Evolutionary conservation across 1,140 invertebrate genomes (phyloP).

Genomic region (Luehdorfia chinensis): DNA sequence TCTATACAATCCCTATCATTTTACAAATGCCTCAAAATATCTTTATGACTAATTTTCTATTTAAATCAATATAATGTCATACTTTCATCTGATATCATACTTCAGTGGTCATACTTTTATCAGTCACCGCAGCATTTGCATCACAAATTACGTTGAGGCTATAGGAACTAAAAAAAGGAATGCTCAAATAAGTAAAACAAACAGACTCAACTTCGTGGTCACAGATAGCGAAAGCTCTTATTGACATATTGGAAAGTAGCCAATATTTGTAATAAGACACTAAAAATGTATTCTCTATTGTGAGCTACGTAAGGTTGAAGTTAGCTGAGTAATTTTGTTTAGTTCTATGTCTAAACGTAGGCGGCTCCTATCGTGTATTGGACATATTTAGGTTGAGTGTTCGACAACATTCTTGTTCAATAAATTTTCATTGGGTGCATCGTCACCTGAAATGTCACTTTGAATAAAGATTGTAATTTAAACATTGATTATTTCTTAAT

Average conservation of each 20-base stretch:
- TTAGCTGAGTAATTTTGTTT: constrained; percentile 13
- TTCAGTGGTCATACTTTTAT: too few relatives aligned
- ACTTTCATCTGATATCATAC: too few relatives aligned
- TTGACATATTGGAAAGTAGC: constrained; percentile 69
- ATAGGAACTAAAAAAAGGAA: constrained; percentile 25
- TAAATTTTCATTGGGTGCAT: constrained; percentile 21
- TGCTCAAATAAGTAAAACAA: constrained; percentile 57
- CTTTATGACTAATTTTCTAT: too few relatives aligned
- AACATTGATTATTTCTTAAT: too few relatives aligned
- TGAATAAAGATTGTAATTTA: too few relatives aligned
- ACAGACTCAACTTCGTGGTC: constrained; percentile 51
- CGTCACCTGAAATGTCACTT: constrained; percentile 10
- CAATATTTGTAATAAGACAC: constrained; percentile 18
- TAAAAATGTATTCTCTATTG: constrained; percentile 23
- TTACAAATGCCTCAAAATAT: too few relatives aligned
- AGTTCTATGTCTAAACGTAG: constrained; percentile 17
- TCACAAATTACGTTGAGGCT: too few relatives aligned
- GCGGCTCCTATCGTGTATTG: constrained; percentile 17
- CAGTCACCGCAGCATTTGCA: too few relatives aligned
- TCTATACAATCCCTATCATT: too few relatives aligned
- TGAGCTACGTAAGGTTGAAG: constrained; percentile 10
- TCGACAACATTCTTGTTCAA: constrained; percentile 21
- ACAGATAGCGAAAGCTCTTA: constrained; percentile 70
- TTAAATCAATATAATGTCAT: too few relatives aligned
- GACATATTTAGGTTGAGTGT: constrained; percentile 28